A percentile compares a stretch with the other conserved stretches of the same genome.
phyloP scores from a whole-genome alignment of 2,888 invertebrate species.

The Platycnemis pennipes region DNA sequence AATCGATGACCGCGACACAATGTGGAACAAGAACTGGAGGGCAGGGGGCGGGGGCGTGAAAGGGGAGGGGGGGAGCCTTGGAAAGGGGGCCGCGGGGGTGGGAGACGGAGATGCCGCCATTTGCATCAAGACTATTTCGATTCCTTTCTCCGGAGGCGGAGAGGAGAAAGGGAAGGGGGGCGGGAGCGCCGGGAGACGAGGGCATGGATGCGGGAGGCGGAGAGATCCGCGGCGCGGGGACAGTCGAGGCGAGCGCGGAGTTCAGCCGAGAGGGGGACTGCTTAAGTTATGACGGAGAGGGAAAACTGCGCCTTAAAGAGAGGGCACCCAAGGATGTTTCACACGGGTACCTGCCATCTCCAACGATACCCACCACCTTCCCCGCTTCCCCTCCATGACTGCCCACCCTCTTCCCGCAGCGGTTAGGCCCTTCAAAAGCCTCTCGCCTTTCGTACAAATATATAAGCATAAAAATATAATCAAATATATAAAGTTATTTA shows the following conservation, averaged over 20 bases:
- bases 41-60: not conserved
- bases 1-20: constrained; percentile 56
- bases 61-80: not conserved
- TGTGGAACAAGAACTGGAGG: constrained; percentile 34
- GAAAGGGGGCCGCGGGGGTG: not conserved
- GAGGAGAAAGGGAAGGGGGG: not conserved
- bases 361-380: not conserved
- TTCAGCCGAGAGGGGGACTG: not conserved
- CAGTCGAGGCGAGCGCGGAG: not conserved
- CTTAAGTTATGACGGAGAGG: constrained; percentile 8
- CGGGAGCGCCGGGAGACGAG: not conserved
- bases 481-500: too few relatives aligned
- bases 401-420: too few relatives aligned
- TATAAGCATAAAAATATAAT: too few relatives aligned
- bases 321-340: not conserved
- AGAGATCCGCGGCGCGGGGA: not conserved
- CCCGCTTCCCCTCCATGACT: not conserved
- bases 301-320: not conserved
- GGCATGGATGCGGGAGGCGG: not conserved
- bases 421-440: too few relatives aligned
- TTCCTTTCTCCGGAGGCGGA: not conserved
- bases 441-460: too few relatives aligned
- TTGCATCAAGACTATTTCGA: constrained; percentile 11
- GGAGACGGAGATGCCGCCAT: not conserved
- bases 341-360: not conserved